Evolutionary conservation across 1,140 invertebrate species (phyloP).

Genomic region (Chrysomallon squamiferum): DNA sequence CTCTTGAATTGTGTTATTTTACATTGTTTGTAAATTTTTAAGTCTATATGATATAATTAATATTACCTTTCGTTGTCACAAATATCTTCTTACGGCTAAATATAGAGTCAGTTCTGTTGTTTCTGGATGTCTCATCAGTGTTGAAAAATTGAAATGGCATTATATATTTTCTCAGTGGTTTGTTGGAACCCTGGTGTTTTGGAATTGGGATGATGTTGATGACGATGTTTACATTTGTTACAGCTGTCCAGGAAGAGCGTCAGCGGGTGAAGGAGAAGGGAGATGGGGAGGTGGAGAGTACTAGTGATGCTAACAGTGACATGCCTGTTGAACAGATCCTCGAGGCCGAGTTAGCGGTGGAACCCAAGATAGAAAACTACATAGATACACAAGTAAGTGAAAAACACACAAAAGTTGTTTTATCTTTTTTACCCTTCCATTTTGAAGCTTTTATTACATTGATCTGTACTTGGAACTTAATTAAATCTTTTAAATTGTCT

Average conservation of each 20-base stretch:
- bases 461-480: neutral
- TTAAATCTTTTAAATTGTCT: neutral
- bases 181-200: no score
- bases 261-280: conserved; percentile 83
- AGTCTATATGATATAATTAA: no score
- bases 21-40: no score
- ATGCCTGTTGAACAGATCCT: conserved; percentile 84
- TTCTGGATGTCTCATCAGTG: no score
- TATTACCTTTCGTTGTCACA: no score
- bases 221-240: conserved; percentile 5
- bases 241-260: conserved; percentile 76
- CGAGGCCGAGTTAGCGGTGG: conserved; percentile 81
- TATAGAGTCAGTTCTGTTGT: no score
- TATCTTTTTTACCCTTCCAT: neutral
- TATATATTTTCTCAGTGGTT: no score
- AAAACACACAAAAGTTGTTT: neutral
- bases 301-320: conserved; percentile 70
- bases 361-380: conserved; percentile 70
- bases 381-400: conserved; percentile 58
- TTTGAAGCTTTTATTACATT: no score
- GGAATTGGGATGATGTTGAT: no score
- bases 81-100: no score
- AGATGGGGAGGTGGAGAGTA: conserved; percentile 81
- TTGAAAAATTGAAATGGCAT: no score
- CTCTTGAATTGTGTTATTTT: no score